Conservation (phyloP, 1,140 invertebrate genomes). For the Brachionus paranguensis region DNA sequence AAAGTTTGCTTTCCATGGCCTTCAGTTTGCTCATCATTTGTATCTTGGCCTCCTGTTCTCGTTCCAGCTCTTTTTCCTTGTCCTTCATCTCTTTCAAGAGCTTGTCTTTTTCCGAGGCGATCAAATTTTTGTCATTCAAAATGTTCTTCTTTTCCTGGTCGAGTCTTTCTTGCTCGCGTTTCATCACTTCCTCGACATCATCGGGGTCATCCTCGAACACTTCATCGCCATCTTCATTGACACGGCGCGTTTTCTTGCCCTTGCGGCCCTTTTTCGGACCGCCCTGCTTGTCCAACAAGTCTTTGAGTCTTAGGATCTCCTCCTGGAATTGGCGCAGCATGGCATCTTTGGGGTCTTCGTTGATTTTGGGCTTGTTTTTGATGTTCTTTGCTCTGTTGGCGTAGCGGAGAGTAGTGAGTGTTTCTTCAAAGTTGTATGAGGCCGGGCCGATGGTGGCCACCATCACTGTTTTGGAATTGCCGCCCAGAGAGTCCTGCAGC, state of each 20-base stretch:
- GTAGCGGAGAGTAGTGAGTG: slow-evolving; percentile 64
- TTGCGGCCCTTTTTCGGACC: background rate
- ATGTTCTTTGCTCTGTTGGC: slow-evolving; percentile 90
- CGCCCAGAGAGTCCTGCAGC: slow-evolving; percentile 52
- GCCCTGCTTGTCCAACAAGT: slow-evolving; percentile 51
- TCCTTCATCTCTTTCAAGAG: slow-evolving; percentile 60
- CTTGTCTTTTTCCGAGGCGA: slow-evolving; percentile 61
- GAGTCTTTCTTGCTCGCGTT: slow-evolving; percentile 56
- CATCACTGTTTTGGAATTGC: slow-evolving; percentile 57
- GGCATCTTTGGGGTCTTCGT: slow-evolving; percentile 85
- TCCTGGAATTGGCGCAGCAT: slow-evolving; percentile 54
- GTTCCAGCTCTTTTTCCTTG: slow-evolving; percentile 21
- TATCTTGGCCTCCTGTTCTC: slow-evolving; percentile 60
- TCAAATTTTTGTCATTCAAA: slow-evolving; percentile 58
- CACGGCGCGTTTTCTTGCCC: slow-evolving; percentile 25
- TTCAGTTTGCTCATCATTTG: slow-evolving; percentile 63
- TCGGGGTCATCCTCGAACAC: slow-evolving; percentile 47
- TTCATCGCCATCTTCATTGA: slow-evolving; percentile 40
- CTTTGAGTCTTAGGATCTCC: slow-evolving; percentile 51
- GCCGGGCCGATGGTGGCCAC: slow-evolving; percentile 55
- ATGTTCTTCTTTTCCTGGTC: slow-evolving; percentile 60
- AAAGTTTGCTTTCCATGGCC: slow-evolving; percentile 28
- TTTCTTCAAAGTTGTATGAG: slow-evolving; percentile 56
- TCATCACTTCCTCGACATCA: slow-evolving; percentile 54
- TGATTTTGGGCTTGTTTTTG: slow-evolving; percentile 87